phyloP scores from a whole-genome alignment of 1,140 invertebrate species.

The Pseudomyrmex dendroicus region DNA sequence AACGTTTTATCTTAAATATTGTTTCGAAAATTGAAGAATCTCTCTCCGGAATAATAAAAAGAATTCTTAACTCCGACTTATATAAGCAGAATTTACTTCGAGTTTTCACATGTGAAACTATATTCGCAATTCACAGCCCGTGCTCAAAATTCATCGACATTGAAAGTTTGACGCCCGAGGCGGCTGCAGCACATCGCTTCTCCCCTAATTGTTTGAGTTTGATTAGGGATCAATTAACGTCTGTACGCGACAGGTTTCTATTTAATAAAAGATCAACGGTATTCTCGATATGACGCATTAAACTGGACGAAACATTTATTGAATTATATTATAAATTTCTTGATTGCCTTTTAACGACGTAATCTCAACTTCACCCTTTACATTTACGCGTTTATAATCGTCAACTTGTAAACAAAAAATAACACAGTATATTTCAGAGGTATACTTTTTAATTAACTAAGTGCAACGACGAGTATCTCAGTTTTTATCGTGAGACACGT shows the following conservation, averaged over 20 bases:
- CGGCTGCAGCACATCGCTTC: background rate
- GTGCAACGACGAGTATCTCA: background rate
- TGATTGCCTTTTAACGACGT: background rate
- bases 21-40: background rate
- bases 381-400: background rate
- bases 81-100: background rate
- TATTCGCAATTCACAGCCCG: background rate
- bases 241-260: background rate
- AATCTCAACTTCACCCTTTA: background rate
- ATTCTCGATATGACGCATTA: background rate
- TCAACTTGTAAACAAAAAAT: conserved; percentile 1
- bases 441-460: conserved; percentile 27
- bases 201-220: background rate
- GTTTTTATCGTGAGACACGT: background rate
- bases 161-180: conserved; percentile 15
- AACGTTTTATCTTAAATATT: background rate
- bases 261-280: conserved; percentile 20
- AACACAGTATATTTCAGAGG: background rate
- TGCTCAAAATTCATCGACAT: background rate
- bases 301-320: background rate
- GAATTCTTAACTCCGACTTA: background rate
- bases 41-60: background rate
- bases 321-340: background rate
- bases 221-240: conserved; percentile 37
- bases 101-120: background rate